These are phyloP conservation scores for Neomicropteryx cornuta DNA, from an alignment of 1,140 invertebrate species.

Conservation along the genomic window DNA sequence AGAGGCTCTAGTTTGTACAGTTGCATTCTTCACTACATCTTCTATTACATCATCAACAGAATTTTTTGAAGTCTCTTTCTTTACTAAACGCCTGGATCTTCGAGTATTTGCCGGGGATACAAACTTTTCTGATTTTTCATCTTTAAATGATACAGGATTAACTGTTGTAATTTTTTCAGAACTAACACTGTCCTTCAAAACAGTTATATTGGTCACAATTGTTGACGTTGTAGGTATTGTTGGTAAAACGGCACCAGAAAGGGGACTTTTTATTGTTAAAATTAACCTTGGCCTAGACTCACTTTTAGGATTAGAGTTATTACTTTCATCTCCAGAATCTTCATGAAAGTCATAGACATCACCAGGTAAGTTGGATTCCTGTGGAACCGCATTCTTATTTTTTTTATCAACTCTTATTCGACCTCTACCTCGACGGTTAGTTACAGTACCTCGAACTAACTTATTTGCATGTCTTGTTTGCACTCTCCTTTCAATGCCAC, in stretches of 20 bases:
- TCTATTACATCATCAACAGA: slow-evolving; percentile 79
- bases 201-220: too few species aligned
- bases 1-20: slow-evolving; percentile 18
- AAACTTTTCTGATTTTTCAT: slow-evolving; percentile 52
- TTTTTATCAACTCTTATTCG: slow-evolving; percentile 43
- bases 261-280: slow-evolving; percentile 66
- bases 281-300: slow-evolving; percentile 60
- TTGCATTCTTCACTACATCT: slow-evolving; percentile 61
- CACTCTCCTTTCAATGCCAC: slow-evolving; percentile 29
- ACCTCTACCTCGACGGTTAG: slow-evolving; percentile 34
- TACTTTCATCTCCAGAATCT: slow-evolving; percentile 63
- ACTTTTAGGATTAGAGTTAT: slow-evolving; percentile 27
- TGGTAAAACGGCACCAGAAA: slow-evolving; percentile 25
- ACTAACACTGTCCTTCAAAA: slow-evolving; percentile 26
- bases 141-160: slow-evolving; percentile 22
- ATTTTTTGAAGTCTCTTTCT: slow-evolving; percentile 59
- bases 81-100: slow-evolving; percentile 68
- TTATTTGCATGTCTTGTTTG: slow-evolving; percentile 45
- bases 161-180: slow-evolving; percentile 17
- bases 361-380: slow-evolving; percentile 38
- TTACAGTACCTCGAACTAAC: slow-evolving; percentile 35
- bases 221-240: slow-evolving; percentile 25
- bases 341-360: slow-evolving; percentile 80
- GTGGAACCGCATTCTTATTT: slow-evolving; percentile 38
- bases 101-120: slow-evolving; percentile 52